These are phyloP conservation scores for Schlechtendalia chinensis DNA, from an alignment of 1,140 invertebrate species.

Conservation along the genomic window DNA sequence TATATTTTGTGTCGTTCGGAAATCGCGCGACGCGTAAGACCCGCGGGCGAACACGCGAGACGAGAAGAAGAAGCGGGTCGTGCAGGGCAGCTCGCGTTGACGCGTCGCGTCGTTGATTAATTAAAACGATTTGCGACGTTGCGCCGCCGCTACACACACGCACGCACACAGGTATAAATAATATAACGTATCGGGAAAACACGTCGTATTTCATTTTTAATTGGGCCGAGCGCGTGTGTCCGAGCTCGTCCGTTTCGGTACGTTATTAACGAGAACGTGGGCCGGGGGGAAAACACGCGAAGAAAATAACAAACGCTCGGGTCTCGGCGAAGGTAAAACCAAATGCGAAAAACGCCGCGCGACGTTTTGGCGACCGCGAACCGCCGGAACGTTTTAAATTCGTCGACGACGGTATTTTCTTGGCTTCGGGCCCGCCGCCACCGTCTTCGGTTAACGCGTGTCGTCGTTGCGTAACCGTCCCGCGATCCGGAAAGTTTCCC, in stretches of 20 bases:
- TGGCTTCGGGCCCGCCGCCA: neutral
- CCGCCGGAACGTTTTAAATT: neutral
- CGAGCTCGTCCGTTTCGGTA: neutral
- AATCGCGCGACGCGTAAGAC: no score
- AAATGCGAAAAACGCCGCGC: neutral
- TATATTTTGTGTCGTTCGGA: no score
- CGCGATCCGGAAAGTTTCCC: neutral
- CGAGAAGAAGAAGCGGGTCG: neutral
- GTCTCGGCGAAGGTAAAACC: neutral
- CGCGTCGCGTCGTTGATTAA: neutral
- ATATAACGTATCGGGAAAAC: neutral
- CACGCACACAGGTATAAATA: no score
- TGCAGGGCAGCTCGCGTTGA: no score
- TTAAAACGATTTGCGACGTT: conserved; percentile 25
- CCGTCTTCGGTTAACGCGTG: neutral
- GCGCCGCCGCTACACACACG: neutral
- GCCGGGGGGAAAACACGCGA: neutral
- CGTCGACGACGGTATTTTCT: neutral
- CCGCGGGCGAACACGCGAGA: no score
- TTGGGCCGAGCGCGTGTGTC: neutral
- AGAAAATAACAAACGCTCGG: conserved; percentile 25
- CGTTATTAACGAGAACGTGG: neutral
- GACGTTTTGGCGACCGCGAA: conserved; percentile 15
- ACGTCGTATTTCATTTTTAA: conserved; percentile 50
- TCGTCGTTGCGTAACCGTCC: no score